Percentiles rank a stretch among this genome's conserved stretches.
Conservation (phyloP, 2,113 vertebrate genomes). For the Myrmecophaga tridactyla region DNA sequence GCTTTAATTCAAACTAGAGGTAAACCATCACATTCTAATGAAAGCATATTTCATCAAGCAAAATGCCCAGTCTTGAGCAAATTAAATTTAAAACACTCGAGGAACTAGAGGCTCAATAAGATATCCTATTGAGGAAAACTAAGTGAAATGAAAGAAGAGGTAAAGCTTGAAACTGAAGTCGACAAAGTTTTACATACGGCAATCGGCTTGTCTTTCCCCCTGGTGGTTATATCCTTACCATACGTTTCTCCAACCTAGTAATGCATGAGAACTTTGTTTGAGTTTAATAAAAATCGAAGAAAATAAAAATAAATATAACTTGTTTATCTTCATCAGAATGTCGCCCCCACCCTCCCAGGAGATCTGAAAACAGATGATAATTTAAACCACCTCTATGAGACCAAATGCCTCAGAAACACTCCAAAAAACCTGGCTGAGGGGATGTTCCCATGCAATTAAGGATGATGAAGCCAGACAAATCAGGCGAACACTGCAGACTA, state of each 20-base stretch:
- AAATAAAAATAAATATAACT: constrained; percentile 57
- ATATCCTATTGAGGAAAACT: constrained; percentile 73
- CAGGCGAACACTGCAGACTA: not conserved
- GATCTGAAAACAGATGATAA: not conserved
- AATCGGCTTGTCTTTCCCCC: constrained; percentile 85
- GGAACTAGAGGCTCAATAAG: constrained; percentile 55
- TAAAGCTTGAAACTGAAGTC: constrained; percentile 81
- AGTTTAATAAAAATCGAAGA: constrained; percentile 70
- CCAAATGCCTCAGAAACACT: not conserved
- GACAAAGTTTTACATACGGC: constrained; percentile 85
- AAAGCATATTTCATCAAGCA: constrained; percentile 49
- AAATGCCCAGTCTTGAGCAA: constrained; percentile 60
- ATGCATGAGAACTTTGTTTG: constrained; percentile 82
- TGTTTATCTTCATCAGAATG: not conserved
- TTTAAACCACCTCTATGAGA: not conserved
- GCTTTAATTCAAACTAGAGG: constrained; percentile 32
- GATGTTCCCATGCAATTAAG: not conserved
- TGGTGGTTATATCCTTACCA: constrained; percentile 85
- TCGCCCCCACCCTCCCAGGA: not conserved
- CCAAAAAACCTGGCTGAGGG: not conserved
- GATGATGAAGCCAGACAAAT: not conserved
- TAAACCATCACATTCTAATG: not conserved
- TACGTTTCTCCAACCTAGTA: constrained; percentile 85
- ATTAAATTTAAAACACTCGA: constrained; percentile 48
- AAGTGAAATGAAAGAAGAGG: constrained; percentile 76